These are phyloP conservation scores for Drosophila lacertosa DNA, from an alignment of 1,140 invertebrate genomes.

Conservation along the genomic window DNA sequence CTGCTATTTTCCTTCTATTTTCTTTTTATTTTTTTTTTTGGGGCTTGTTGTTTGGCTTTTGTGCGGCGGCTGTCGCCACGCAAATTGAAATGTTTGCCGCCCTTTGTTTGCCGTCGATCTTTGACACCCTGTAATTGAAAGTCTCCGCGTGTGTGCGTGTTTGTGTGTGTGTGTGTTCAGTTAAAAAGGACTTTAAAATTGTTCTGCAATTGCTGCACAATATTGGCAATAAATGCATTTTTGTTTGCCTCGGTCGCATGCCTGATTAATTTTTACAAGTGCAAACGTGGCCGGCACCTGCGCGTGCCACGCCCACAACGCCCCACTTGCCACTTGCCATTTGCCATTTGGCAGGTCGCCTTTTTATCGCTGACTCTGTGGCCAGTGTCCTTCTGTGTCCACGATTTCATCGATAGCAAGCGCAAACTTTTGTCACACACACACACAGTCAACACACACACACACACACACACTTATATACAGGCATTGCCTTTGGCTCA, in stretches of 20 bases:
- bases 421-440: constrained; percentile 41
- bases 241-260: constrained; percentile 54
- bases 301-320: constrained; percentile 40
- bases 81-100: constrained; percentile 79
- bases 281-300: constrained; percentile 25
- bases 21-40: not conserved
- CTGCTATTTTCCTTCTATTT: not conserved
- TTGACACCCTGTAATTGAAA: constrained; percentile 80
- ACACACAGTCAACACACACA: constrained; percentile 24
- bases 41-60: constrained; percentile 74
- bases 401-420: constrained; percentile 78
- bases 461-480: constrained; percentile 23
- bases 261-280: constrained; percentile 81
- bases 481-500: constrained; percentile 56
- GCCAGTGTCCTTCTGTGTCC: constrained; percentile 14
- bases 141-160: constrained; percentile 38
- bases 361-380: constrained; percentile 48
- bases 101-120: constrained; percentile 72
- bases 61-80: constrained; percentile 63
- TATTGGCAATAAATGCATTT: constrained; percentile 48
- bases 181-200: constrained; percentile 36
- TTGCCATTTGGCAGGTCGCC: constrained; percentile 43
- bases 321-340: no score
- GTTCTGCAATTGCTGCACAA: constrained; percentile 7
- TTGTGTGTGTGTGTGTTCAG: constrained; percentile 30